Evolutionary conservation across 2,888 invertebrate species (phyloP).

Genomic region (Macroteleia sp.): DNA sequence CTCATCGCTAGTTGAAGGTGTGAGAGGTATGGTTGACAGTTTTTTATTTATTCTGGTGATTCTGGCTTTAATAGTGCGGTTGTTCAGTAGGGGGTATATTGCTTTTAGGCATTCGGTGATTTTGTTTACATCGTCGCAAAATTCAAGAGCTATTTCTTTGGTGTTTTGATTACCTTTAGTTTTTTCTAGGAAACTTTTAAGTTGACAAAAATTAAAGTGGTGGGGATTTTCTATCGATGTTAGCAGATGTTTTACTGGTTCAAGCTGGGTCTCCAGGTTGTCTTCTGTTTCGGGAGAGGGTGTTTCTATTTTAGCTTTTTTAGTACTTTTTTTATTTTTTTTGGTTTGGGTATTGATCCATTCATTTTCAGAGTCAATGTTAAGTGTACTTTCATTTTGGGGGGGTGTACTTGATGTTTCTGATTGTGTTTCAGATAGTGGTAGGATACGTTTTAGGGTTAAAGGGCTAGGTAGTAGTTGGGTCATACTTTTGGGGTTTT

Average conservation of each 20-base stretch:
- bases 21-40: background rate
- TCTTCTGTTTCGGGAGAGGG: background rate
- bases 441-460: background rate
- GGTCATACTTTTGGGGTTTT: too few species aligned
- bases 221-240: background rate
- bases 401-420: background rate
- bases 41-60: background rate
- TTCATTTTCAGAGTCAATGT: background rate
- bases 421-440: background rate
- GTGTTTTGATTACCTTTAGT: background rate
- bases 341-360: background rate
- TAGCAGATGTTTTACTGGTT: background rate
- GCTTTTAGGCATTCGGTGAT: background rate
- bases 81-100: background rate
- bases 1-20: background rate
- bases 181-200: constrained; percentile 1
- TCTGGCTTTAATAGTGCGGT: background rate
- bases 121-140: background rate
- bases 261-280: background rate
- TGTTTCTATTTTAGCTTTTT: background rate
- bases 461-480: too few species aligned
- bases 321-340: background rate
- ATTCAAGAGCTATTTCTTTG: background rate
- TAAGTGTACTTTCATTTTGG: background rate
- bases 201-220: background rate